Base-by-base conservation (phyloP, 2,888 invertebrate genomes). In the Heliconius cydno region DNA sequence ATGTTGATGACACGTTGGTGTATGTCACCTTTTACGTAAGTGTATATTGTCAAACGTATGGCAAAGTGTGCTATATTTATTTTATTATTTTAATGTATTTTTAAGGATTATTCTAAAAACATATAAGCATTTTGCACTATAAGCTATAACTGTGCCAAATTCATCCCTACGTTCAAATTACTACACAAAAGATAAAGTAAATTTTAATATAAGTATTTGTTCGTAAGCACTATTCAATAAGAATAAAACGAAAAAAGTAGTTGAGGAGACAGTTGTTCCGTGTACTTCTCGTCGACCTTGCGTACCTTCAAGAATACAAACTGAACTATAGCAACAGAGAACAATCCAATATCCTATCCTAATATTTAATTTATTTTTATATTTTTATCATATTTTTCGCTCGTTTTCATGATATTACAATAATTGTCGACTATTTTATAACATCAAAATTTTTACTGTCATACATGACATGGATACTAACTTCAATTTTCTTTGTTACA, bases 281-380 rank as follows among this genome's bases (percentile, higher is more conserved):
- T 79, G 82, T 86, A 81, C 72, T 80, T 83, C 86, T 82, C n/a
- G 88, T 82, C 82, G 86, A 80, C 89, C 89, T 89, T 89, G 87
- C 82, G 83, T 79, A 78, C 82, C 84, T 83, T 84, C 84, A 84
- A 84, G 81, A 81, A 79, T 60, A 81, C 70, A 76, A 63, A 67
- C 63, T 77, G 79, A 66, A 78, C 82, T 81, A 79, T 73, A 79
- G 76, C 77, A n/a, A 38, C 41, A 70, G 41, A 72, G 13, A 57
- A 72, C 30, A 34, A 34, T 7, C 34, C 34, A 13, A 12, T n/a
- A 30, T 6, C 12, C 30, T 57, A n/a, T 34, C 22, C 10, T 72
- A 34, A 34, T 25, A 22, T 60, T 13, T 15, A 28, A 12, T 5
- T 52, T 7, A 7, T 22, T 52, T 22, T 52, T 22, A 52, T 52